Evolutionary conservation across 2,797 vertebrate species (phyloP).

Genomic region (Anas flavirostris): DNA sequence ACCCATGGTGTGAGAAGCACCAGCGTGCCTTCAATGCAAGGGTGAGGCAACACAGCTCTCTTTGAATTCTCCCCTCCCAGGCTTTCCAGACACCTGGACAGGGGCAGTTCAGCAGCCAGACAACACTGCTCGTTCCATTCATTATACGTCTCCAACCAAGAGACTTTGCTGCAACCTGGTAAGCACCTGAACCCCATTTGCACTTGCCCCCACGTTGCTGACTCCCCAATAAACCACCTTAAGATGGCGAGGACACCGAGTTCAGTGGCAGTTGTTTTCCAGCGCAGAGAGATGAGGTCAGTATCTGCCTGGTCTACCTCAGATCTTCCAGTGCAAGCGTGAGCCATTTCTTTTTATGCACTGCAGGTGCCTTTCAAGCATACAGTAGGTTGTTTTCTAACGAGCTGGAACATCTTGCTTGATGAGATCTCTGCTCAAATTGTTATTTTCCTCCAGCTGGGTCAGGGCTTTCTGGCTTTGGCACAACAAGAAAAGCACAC

Average conservation of each 20-base stretch:
- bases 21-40: background rate
- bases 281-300: slow-evolving; percentile 11
- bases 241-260: background rate
- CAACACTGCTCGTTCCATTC: background rate
- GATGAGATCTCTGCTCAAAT: slow-evolving; percentile 35
- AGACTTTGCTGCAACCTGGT: background rate
- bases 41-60: background rate
- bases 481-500: slow-evolving; percentile 8
- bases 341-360: background rate
- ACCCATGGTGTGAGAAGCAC: background rate
- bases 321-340: background rate
- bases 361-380: background rate
- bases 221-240: background rate
- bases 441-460: slow-evolving; percentile 41
- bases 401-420: slow-evolving; percentile 28
- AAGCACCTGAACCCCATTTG: background rate
- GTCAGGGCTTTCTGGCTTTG: slow-evolving; percentile 48
- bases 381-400: slow-evolving; percentile 22
- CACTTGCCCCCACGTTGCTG: background rate
- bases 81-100: background rate
- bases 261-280: slow-evolving; percentile 23
- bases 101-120: background rate
- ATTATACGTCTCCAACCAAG: background rate
- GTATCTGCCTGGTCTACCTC: slow-evolving; percentile 11
- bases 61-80: background rate